A percentile compares a stretch with the other conserved stretches of the same genome.
Conservation (phyloP, 2,113 vertebrate genomes). For the Euleptes europaea region DNA sequence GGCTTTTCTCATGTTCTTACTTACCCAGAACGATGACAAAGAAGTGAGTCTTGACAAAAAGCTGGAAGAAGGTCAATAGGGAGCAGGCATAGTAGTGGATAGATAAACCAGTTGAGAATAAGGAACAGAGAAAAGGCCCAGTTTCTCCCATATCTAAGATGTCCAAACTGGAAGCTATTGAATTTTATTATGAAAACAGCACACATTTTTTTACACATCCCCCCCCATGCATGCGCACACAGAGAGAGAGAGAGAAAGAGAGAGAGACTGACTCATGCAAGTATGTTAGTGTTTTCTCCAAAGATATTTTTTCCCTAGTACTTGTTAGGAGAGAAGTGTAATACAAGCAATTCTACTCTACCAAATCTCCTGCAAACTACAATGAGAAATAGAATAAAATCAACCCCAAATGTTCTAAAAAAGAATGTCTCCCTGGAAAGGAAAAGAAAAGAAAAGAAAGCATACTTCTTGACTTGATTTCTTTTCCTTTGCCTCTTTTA, state of each 20-base stretch:
- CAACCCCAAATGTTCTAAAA: conserved; percentile 24
- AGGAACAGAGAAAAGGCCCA: no score
- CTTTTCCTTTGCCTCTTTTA: neutral
- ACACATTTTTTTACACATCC: neutral
- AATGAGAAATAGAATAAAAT: conserved; percentile 37
- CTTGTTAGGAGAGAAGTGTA: conserved; percentile 15
- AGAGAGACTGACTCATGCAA: no score
- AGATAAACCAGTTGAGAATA: neutral
- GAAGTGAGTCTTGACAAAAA: neutral
- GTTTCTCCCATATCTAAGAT: neutral
- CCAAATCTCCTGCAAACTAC: conserved; percentile 22
- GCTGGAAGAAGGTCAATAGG: neutral
- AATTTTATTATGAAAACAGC: neutral
- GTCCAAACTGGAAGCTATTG: neutral
- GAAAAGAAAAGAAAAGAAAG: neutral
- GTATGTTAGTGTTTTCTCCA: conserved; percentile 15
- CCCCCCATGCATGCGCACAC: no score
- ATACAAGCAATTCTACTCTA: conserved; percentile 4
- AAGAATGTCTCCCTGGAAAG: conserved; percentile 2
- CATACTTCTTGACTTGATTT: neutral
- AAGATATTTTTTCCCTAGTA: conserved; percentile 28
- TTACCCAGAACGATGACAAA: neutral
- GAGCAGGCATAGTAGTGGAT: neutral
- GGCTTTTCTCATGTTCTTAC: no score
- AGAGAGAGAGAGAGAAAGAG: no score